Evolutionary conservation across 1,140 invertebrate species (phyloP).

Genomic region (Anoplophora glabripennis): DNA sequence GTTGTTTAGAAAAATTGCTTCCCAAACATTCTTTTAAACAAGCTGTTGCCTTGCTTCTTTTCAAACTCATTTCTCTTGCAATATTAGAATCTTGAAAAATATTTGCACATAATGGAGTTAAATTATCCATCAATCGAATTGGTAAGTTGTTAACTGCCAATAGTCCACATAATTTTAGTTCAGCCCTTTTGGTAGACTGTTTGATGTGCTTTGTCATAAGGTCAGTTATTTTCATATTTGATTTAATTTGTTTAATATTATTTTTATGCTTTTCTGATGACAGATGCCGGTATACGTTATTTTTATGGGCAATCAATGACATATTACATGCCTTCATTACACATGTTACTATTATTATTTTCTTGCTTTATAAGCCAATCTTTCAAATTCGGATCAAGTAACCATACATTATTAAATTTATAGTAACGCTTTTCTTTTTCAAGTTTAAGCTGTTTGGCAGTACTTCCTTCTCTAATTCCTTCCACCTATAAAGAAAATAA

Average conservation of each 20-base stretch:
- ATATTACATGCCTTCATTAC: not conserved
- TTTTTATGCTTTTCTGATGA: not conserved
- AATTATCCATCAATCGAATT: slow-evolving; percentile 20
- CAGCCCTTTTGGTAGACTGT: slow-evolving; percentile 13
- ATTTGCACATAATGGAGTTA: slow-evolving; percentile 8
- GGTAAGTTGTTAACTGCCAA: slow-evolving; percentile 20
- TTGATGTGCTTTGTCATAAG: not conserved
- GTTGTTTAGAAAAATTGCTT: slow-evolving; percentile 12
- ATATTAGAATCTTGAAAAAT: slow-evolving; percentile 21
- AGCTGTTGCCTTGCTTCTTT: slow-evolving; percentile 18
- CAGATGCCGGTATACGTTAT: not conserved
- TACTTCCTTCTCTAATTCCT: not conserved
- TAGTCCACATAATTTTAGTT: slow-evolving; percentile 21
- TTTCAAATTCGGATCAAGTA: not conserved
- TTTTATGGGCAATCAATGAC: not conserved
- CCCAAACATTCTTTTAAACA: slow-evolving; percentile 12
- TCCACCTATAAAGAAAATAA: not conserved
- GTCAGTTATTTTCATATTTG: not conserved
- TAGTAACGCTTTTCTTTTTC: not conserved
- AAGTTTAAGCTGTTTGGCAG: not conserved
- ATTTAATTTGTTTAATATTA: not conserved
- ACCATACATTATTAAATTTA: slow-evolving; percentile 1
- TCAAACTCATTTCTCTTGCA: slow-evolving; percentile 7
- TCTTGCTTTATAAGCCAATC: not conserved
- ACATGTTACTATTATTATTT: not conserved